Percentiles rank a stretch among this genome's conserved stretches.
phyloP scores from a whole-genome alignment of 2,797 vertebrate species.

The Macrochelys suwanniensis region DNA sequence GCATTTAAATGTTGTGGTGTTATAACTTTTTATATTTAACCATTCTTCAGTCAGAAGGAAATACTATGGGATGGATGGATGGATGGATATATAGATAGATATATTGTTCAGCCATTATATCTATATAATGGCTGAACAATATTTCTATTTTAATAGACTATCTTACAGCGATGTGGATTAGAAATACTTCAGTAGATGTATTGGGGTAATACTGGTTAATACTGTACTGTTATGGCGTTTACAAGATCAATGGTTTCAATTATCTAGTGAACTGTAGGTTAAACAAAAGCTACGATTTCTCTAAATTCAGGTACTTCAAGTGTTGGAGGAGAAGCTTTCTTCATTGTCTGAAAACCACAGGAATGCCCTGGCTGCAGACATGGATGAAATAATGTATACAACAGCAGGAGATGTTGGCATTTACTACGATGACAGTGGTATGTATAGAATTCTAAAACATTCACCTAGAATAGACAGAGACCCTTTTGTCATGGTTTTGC shows the following conservation, averaged over 20 bases:
- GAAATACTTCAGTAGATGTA: too few relatives aligned
- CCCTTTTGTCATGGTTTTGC: not conserved
- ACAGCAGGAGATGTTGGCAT: conserved; percentile 90
- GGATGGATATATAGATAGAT: too few relatives aligned
- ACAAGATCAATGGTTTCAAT: not conserved
- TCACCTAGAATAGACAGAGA: not conserved
- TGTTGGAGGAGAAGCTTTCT: conserved; percentile 89
- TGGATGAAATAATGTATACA: conserved; percentile 90
- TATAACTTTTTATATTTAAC: not conserved
- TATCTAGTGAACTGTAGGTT: not conserved
- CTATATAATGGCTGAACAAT: not conserved
- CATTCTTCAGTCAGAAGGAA: not conserved
- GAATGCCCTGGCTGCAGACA: conserved; percentile 88
- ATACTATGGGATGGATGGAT: not conserved
- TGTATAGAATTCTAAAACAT: conserved; percentile 46
- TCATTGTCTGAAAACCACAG: conserved; percentile 85
- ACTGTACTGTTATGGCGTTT: not conserved
- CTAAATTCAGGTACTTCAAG: conserved; percentile 86
- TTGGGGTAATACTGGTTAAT: not conserved
- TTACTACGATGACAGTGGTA: conserved; percentile 92
- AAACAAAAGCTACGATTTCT: conserved; percentile 51
- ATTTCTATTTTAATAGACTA: not conserved
- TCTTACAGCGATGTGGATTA: not conserved
- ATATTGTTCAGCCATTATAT: too few relatives aligned
- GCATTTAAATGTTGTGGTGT: not conserved